A percentile compares a stretch with the other conserved stretches of the same genome.
phyloP scores from a whole-genome alignment of 2,888 invertebrate species.

The Drosophila niveifrons region DNA sequence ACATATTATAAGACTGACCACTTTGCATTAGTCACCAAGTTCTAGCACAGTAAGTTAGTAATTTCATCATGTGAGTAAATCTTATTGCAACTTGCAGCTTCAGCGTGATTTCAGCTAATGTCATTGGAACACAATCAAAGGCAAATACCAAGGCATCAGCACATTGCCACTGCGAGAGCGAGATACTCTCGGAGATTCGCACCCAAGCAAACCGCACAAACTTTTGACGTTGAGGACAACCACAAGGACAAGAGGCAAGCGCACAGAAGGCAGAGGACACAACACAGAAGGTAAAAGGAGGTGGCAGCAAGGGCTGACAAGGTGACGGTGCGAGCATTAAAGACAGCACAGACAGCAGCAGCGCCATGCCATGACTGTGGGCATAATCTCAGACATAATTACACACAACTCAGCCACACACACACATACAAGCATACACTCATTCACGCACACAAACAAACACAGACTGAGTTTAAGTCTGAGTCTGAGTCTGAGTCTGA shows the following conservation, averaged over 20 bases:
- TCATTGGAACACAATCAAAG: constrained; percentile 40
- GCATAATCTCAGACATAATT: constrained; percentile 81
- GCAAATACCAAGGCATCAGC: constrained; percentile 61
- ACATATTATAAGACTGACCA: too few relatives aligned
- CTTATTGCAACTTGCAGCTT: too few relatives aligned
- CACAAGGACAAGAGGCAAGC: constrained; percentile 33
- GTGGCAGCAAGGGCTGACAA: neutral
- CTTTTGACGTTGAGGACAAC: constrained; percentile 66
- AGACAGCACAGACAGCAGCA: constrained; percentile 36
- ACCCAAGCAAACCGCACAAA: constrained; percentile 64
- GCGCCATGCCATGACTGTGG: constrained; percentile 71
- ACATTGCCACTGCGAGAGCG: constrained; percentile 41
- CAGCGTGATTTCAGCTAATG: constrained; percentile 25
- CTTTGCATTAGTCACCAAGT: too few relatives aligned
- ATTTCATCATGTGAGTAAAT: too few relatives aligned
- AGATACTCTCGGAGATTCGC: constrained; percentile 52
- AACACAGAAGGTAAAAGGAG: neutral
- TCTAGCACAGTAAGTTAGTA: too few relatives aligned
- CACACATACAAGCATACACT: neutral
- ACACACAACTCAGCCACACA: constrained; percentile 57
- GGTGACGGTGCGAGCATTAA: constrained; percentile 37
- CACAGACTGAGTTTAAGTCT: constrained; percentile 7
- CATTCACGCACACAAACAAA: neutral
- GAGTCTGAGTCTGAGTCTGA: constrained; percentile 51
- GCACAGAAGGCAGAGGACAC: neutral